Evolutionary conservation across 2,113 vertebrate species (phyloP), one percentile per base, ranked within the genome.

Genomic region (Campylomormyrus tamandua): DNA sequence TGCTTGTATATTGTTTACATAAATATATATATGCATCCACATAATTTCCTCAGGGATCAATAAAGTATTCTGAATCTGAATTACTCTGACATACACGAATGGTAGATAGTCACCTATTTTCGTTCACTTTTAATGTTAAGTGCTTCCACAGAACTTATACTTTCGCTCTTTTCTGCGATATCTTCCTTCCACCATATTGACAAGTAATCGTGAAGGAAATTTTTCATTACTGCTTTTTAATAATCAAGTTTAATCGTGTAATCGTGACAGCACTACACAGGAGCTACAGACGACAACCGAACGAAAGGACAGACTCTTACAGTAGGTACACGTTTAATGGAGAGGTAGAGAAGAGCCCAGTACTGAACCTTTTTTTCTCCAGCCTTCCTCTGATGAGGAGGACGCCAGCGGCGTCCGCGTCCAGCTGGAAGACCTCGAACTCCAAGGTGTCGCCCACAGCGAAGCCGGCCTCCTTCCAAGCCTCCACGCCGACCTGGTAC

Each of bases 361-460:
- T 15, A 39, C 50, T 15, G 45, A 93, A 98, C 98, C 96, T 97
- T 90, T 93, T 95, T 89, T 94, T 94, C 50, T 93, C 93, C 56
- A 99, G 92, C 52, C 91, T 94, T 93, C 98, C 98, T 92, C 97
- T 95, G 95, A 99, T 98, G 90, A 98, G 97, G 91, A 99, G 96
- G 10, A 99, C 97, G 9, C 98, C 98, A 2, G 94, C 97, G 31
- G 93, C 90, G 90, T 99, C 98, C 0, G 97, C 96, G 35, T 99
- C 98, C 39, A 99, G 95, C 45, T 97, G 96, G 1, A 93, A 93
- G 35, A 98, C 98, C 92, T 96, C 95, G 92, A 99, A 99, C 92
- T 98, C 96, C 91, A 99, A 90, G 66, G 96, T 95, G 84, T 96
- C 92, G 0, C 97, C 98, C 21, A 97, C 94, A 17, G 93, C 94